Conservation (phyloP, 2,113 vertebrate genomes). For the Siniperca knerii region DNA sequence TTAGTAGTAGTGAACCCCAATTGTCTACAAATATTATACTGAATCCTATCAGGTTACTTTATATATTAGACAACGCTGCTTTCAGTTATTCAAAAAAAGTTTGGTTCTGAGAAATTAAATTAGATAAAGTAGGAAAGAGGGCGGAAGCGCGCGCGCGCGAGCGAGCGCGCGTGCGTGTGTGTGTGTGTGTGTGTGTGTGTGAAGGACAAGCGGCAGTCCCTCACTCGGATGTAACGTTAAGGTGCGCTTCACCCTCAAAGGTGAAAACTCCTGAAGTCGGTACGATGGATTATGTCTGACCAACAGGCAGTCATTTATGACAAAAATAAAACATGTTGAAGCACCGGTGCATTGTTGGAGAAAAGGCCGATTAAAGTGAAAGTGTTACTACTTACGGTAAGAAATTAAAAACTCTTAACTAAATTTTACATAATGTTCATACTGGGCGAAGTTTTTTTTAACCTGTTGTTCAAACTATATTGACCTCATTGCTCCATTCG, state of each 20-base stretch:
- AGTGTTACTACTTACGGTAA: conserved; percentile 45
- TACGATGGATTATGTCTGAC: conserved; percentile 51
- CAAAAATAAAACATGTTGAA: background rate
- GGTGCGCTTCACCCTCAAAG: conserved; percentile 53
- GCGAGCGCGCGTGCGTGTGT: background rate
- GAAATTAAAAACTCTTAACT: conserved; percentile 5
- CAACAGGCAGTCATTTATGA: background rate
- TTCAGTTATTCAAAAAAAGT: background rate
- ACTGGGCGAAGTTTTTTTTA: background rate
- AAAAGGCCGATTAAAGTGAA: conserved; percentile 16
- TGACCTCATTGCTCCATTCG: background rate
- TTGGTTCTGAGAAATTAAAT: background rate
- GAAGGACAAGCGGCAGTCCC: background rate
- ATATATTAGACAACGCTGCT: background rate
- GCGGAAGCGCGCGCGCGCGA: conserved; percentile 22
- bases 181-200: background rate
- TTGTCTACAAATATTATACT: background rate
- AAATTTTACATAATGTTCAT: background rate
- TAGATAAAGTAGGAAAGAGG: conserved; percentile 41
- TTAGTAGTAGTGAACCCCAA: background rate
- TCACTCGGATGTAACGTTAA: conserved; percentile 33
- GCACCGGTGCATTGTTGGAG: background rate
- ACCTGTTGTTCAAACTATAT: background rate
- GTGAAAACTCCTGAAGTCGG: conserved; percentile 26
- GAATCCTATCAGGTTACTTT: no score